These are phyloP conservation scores for Lasioglossum calceatum DNA, from an alignment of 2,888 invertebrate species.

Conservation along the genomic window DNA sequence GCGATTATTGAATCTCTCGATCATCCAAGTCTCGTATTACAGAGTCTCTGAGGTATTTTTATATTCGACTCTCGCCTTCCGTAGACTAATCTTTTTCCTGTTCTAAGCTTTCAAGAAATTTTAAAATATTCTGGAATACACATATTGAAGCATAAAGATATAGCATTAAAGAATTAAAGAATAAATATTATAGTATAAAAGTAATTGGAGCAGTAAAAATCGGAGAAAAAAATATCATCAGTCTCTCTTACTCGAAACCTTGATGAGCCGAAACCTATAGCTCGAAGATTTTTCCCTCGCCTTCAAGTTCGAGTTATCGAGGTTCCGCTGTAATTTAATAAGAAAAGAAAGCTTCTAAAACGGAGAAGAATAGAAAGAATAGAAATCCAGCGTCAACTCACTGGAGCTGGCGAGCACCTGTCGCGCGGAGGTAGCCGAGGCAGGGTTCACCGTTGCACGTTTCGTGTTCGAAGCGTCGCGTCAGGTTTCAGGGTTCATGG, in stretches of 20 bases:
- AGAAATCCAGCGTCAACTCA: too few relatives aligned
- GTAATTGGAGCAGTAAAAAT: too few relatives aligned
- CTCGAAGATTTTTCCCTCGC: too few relatives aligned
- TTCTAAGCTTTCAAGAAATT: not conserved
- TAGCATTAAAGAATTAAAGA: not conserved
- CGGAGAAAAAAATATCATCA: not conserved
- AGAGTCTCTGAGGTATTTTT: not conserved
- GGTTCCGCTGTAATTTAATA: not conserved
- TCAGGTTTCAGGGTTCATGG: conserved; percentile 38
- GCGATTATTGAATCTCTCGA: not conserved
- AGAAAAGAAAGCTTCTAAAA: not conserved
- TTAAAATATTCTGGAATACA: too few relatives aligned
- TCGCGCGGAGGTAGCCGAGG: not conserved
- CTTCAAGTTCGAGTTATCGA: not conserved
- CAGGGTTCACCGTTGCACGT: not conserved
- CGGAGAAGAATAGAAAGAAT: not conserved
- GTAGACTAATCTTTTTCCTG: not conserved
- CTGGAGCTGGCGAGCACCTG: not conserved
- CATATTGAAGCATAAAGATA: not conserved
- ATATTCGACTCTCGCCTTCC: not conserved
- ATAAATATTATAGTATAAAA: not conserved
- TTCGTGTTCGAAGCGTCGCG: not conserved
- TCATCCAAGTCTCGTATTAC: not conserved
- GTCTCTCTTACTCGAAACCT: not conserved
- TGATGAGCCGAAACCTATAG: too few relatives aligned